Evolutionary conservation across 2,888 invertebrate genomes (phyloP).

Genomic region (Cosmia trapezina): DNA sequence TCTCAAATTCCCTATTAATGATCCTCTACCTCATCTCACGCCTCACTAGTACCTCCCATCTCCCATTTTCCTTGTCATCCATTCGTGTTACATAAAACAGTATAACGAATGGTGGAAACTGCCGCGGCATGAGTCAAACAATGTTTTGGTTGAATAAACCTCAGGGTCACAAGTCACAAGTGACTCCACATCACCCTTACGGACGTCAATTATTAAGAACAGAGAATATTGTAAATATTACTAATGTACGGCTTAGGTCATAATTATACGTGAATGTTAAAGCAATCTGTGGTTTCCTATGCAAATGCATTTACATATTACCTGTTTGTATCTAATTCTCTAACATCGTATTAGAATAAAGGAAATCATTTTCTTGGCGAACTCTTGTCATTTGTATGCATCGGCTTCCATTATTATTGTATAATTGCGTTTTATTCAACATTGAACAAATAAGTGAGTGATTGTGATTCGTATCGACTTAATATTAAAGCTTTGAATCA

Average conservation of each 20-base stretch:
- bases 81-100: conserved; percentile 33
- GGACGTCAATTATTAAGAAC: conserved; percentile 58
- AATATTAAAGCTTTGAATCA: conserved; percentile 37
- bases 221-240: conserved; percentile 46
- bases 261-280: conserved; percentile 40
- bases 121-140: conserved; percentile 60
- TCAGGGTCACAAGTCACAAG: conserved; percentile 54
- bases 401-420: conserved; percentile 24
- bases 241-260: conserved; percentile 58
- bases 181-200: conserved; percentile 54
- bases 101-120: conserved; percentile 50
- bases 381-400: conserved; percentile 20
- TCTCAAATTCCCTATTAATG: background rate
- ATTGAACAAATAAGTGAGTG: conserved; percentile 22
- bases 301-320: conserved; percentile 41
- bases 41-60: background rate
- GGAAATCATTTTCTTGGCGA: conserved; percentile 38
- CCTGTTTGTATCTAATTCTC: conserved; percentile 31
- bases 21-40: no score
- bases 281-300: conserved; percentile 47
- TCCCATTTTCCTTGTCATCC: conserved; percentile 44
- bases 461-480: background rate
- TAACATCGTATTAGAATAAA: conserved; percentile 26
- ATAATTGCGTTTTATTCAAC: conserved; percentile 40
- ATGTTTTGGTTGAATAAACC: conserved; percentile 66